Evolutionary conservation across 2,797 vertebrate genomes (phyloP), one percentile per base, ranked within the genome.

Genomic region (Coendou prehensilis): DNA sequence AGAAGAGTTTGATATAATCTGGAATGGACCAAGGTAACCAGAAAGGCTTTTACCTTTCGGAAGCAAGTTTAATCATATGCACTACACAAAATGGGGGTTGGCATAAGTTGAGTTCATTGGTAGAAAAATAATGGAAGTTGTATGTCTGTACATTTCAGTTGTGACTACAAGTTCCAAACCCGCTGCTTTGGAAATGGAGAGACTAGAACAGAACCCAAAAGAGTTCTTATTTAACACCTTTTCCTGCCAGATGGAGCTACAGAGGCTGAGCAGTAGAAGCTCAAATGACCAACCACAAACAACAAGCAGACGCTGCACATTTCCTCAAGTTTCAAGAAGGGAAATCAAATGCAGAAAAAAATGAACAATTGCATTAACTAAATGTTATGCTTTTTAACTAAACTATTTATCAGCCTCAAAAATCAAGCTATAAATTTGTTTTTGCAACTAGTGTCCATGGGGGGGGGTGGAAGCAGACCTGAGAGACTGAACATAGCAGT

Each of bases 241-340:
- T 26, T 18, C 23, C 69, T 94, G 30, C 33, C 83, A 80, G 22
- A 52, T 37, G 33, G 37, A 59, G 47, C 22, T 56, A n/a, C 18
- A 64, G 61, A 71, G 45, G 37, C 23, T 81, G 15, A 76, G 13
- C 41, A 45, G 28, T 56, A 41, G 73, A 87, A 95, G n/a, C 14
- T 61, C 56, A 47, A 10, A 6, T 57, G 28, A 30, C 54, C 37
- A 33, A 11, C 47, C 69, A 33, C 47, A 83, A 87, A 79, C n/a
- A 41, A 64, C 14, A 63, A 73, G 92, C 52, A 64, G 52, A 73
- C 41, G 33, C 71, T 4, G 64, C 37, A 63, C 5, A 64, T 41
- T 63, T 92, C 69, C 61, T 50, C 93, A 59, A 86, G 41, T 91
- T 75, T 86, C 82, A 45, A 96, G 67, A 88, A 95, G 14, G 26